Base-by-base conservation (phyloP, 2,797 vertebrate genomes). In the Mergus octosetaceus region DNA sequence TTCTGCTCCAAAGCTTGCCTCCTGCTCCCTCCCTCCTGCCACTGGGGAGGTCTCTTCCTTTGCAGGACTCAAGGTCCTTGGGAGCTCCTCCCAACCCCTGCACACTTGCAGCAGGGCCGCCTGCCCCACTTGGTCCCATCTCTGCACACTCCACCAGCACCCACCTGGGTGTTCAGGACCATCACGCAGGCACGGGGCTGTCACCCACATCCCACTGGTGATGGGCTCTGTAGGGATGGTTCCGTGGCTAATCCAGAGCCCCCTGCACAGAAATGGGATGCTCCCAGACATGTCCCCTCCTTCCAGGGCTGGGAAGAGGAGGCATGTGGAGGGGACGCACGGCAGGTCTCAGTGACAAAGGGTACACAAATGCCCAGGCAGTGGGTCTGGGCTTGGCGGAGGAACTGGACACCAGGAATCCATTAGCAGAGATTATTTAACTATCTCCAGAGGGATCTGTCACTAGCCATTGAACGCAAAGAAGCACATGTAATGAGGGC, bases 361-460 rank as follows among this genome's bases (percentile, higher is more conserved):
- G 14, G 9, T 5, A 47, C 22, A 28, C 80, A 22, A 71, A 47
- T 93, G 93, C 64, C 91, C 89, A 54, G 53, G 64, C 94, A 90
- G 83, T 74, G 22, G 43, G 73, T 61, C 43, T 0, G 6, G 43
- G 74, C 71, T 90, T 78, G 57, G 19, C 1, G 0, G 32, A 77
- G 39, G 80, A 91, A 87, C 94, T 96, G 94, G 93, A 51, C 49
- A 51, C 49, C 49, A 95, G 95, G 94, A 91, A 96, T 94, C 90
- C 74, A 93, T 97, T 95, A 96, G 83, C 56, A 47, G 87, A 73
- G 73, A 82, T 95, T 90, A 90, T 94, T 96, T 85, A 87, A 91
- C 65, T 90, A 93, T 87, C 91, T 95, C 93, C 83, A 39, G 90
- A 91, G 77, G 85, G 60, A 80, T 94, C 87, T 0, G 10, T 93